phyloP scores from a whole-genome alignment of 2,888 invertebrate genomes.

The Calliphora vomitoria region DNA sequence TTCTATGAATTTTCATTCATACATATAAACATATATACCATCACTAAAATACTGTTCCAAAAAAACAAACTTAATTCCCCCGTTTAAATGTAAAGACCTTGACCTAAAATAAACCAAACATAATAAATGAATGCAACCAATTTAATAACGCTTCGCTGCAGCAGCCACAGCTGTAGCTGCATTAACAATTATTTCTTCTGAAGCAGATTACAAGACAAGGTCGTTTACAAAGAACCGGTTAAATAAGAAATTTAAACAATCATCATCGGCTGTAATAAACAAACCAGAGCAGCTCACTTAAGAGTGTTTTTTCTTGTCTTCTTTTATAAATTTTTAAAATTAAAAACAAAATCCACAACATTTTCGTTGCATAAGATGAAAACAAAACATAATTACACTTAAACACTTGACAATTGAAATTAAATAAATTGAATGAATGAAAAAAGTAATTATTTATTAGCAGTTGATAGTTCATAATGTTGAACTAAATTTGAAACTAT shows the following conservation, averaged over 20 bases:
- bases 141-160: neutral
- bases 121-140: neutral
- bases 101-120: slow-evolving; percentile 35
- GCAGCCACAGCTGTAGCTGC: neutral
- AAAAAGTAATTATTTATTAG: neutral
- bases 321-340: slow-evolving; percentile 1
- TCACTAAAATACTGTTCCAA: too few relatives aligned
- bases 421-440: neutral
- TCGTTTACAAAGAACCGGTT: slow-evolving; percentile 57
- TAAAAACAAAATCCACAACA: neutral
- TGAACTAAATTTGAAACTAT: neutral
- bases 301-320: neutral
- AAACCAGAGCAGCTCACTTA: neutral
- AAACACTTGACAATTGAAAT: slow-evolving; percentile 2
- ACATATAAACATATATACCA: too few relatives aligned
- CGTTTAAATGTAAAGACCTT: slow-evolving; percentile 26
- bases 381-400: neutral
- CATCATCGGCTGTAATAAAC: neutral
- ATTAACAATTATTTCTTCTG: neutral
- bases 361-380: slow-evolving; percentile 1
- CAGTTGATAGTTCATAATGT: neutral
- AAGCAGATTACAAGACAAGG: slow-evolving; percentile 41
- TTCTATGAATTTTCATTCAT: too few relatives aligned
- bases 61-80: too few relatives aligned
- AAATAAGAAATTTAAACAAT: slow-evolving; percentile 9